Base-by-base conservation (phyloP, 2,113 vertebrate species). In the Agelaius phoeniceus region DNA sequence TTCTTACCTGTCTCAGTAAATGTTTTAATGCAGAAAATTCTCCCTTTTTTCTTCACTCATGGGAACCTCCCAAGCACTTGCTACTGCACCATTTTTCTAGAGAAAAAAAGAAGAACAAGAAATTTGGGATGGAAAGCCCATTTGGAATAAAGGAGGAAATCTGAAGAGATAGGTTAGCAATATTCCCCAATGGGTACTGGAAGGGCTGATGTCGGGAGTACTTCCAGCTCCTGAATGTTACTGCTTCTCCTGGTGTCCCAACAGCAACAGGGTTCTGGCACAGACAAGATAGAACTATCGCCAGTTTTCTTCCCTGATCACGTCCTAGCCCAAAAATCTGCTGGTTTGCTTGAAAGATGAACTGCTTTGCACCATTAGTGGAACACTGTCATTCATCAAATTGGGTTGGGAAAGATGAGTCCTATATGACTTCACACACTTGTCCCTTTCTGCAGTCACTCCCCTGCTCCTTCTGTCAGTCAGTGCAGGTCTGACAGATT, bases 131-230 rank as follows among this genome's bases (percentile, higher is more conserved):
- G 24, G 22, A 66, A 87, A 68, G 7, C 6, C 7, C 10, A 30
- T 84, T 75, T 74, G 22, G 27, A 20, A 35, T 62, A 52, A 68
- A 52, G 43, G 20, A 37, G 9, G 16, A 87, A 39, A 35, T 35
- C 7, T 73, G 41, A 72, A 58, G 46, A 51, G 10, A 5, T 22
- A 8, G 4, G 6, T 63, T 61, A 76, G 22, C 35, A 21, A 1
- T 48, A 72, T 33, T 8, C 6, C 5, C 14, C 1, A 1, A 9
- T 52, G 41, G 20, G 5, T 68, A 26, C 26, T 39, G 55, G 37
- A 44, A 31, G 20, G 20, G 21, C 15, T 58, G n/a, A 59, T 14
- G 3, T 43, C 0, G 1, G 27, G 0, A 1, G 51, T 69, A 28
- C 48, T 79, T 73, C 48, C 12, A 7, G 4, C 9, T 67, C 21